Evolutionary conservation across 2,888 invertebrate genomes (phyloP).

Genomic region (Amorpha juglandis): DNA sequence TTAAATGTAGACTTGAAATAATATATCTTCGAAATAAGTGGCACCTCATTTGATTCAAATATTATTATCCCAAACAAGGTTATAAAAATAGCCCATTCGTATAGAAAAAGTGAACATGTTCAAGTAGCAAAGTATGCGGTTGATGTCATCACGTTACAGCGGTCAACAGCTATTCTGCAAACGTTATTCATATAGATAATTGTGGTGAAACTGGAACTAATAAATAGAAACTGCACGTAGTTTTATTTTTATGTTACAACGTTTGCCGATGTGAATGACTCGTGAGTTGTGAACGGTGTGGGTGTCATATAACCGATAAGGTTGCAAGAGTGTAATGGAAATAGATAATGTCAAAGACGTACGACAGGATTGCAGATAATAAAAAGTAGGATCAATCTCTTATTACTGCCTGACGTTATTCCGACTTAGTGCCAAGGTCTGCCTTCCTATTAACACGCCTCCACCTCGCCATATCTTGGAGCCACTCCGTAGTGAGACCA

Average conservation of each 20-base stretch:
- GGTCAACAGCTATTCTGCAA: slow-evolving; percentile 14
- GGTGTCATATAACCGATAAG: background rate
- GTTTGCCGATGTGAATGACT: slow-evolving; percentile 19
- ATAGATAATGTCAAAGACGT: background rate
- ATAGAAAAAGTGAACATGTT: slow-evolving; percentile 10
- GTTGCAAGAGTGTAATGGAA: background rate
- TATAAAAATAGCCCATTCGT: background rate
- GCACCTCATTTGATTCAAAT: background rate
- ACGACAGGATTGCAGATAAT: background rate
- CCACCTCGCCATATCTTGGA: no score
- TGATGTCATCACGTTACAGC: slow-evolving; percentile 32
- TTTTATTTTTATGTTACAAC: slow-evolving; percentile 33
- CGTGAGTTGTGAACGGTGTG: background rate
- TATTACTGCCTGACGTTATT: no score
- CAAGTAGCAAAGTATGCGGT: slow-evolving; percentile 23
- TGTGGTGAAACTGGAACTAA: slow-evolving; percentile 46
- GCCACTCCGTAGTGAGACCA: no score
- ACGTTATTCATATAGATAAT: slow-evolving; percentile 32
- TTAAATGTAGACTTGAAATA: no score
- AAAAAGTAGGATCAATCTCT: background rate
- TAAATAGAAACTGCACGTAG: slow-evolving; percentile 39
- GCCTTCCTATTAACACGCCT: no score
- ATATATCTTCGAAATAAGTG: no score
- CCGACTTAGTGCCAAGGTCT: no score
- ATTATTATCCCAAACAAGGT: background rate